Base-by-base conservation (phyloP, 1,140 invertebrate species). In the Kradibia gibbosae region DNA sequence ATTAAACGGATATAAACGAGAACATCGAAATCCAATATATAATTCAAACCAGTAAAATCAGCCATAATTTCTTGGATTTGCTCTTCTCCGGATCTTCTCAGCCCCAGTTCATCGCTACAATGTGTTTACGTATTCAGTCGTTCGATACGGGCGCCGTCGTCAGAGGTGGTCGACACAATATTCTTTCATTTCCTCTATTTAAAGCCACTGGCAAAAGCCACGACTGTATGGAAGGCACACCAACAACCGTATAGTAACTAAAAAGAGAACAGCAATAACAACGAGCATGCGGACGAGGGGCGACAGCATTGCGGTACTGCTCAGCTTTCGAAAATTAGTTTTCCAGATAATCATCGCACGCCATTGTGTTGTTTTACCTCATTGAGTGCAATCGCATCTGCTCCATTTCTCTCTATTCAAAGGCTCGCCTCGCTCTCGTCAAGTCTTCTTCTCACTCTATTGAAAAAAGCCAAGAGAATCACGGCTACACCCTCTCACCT, bases 261-360 rank as follows among this genome's bases (percentile, higher is more conserved):
- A 57, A 57, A 70, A 39, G 55, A 76, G 53, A 70, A 31, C 76
- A 67, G 73, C 67, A 79, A 82, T 78, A 82, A 81, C 74, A 80
- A 76, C 73, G 71, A 78, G 83, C 25, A n/a, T 17, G 34, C 3
- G 20, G 65, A 70, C 22, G 84, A 84, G 17, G 80, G 85, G 45
- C 50, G 72, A 31, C 31, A 71, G 73, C 48, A 85, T 80, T 76
- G 78, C 55, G 67, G 86, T 84, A 88, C 87, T 87, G 87, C 85
- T 83, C 82, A 84, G 85, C 86, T 84, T 87, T 86, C 88, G 87
- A 88, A 91, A 91, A 91, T 91, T 91, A 91, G 91, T 91, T 91
- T 91, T 90, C 88, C 88, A 89, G 90, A 91, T 91, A 91, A 91
- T 91, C 89, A 91, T 91, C 91, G 87, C 86, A 87, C 87, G 86